Conservation (phyloP, 2,113 vertebrate genomes). For the Motacilla tschutschensis region DNA sequence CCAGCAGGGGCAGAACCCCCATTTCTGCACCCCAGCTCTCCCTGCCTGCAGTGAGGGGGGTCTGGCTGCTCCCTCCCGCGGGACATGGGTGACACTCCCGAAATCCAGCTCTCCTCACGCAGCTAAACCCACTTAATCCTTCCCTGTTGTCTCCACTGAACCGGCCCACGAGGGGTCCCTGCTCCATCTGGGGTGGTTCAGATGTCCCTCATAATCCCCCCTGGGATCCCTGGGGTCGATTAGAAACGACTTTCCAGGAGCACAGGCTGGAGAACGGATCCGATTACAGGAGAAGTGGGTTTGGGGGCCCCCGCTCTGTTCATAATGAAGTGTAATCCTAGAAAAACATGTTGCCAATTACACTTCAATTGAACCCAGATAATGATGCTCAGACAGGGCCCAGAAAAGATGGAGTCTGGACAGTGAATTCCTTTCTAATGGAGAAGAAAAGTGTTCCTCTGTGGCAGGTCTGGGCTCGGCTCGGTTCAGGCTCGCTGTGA, state of each 20-base stretch:
- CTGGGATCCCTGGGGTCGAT: not conserved
- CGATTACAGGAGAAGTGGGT: constrained; percentile 46
- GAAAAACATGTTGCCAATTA: constrained; percentile 64
- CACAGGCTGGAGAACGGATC: constrained; percentile 6
- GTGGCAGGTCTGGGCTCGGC: not conserved
- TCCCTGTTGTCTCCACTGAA: not conserved
- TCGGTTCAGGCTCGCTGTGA: not conserved
- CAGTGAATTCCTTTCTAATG: constrained; percentile 45
- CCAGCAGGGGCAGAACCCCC: not conserved
- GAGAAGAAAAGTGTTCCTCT: constrained; percentile 17
- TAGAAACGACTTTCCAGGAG: not conserved
- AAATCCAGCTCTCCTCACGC: rapidly evolving
- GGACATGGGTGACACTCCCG: rapidly evolving
- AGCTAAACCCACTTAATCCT: not conserved
- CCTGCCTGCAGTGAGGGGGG: not conserved
- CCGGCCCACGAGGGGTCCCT: rapidly evolving
- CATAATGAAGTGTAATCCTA: constrained; percentile 61
- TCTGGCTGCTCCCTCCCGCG: rapidly evolving
- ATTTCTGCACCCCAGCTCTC: not conserved
- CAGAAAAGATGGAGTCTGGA: constrained; percentile 40
- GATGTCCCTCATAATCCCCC: not conserved
- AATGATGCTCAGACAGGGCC: constrained; percentile 48
- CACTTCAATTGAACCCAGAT: constrained; percentile 64
- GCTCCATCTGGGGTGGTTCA: not conserved
- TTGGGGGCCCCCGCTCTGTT: not conserved